A percentile compares a stretch with the other conserved stretches of the same genome.
Conservation (phyloP, 2,113 vertebrate genomes). For the Prinia subflava region DNA sequence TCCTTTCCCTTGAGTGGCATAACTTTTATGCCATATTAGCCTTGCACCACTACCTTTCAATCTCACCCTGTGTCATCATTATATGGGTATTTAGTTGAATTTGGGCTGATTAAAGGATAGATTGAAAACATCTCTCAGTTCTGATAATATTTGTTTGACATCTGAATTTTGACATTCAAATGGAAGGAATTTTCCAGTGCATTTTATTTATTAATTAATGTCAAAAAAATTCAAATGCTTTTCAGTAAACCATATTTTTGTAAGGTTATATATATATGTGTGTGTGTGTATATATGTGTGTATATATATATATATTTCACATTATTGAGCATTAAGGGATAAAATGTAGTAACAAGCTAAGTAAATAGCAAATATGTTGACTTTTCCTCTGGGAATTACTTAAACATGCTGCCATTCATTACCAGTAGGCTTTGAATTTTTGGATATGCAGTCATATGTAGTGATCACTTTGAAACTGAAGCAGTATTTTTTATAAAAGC, state of each 20-base stretch:
- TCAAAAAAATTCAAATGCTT: not conserved
- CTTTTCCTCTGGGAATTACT: not conserved
- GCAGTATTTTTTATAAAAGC: not conserved
- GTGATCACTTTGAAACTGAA: not conserved
- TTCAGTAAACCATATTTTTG: not conserved
- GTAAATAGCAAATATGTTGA: not conserved
- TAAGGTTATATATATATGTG: too few species aligned
- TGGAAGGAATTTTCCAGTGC: not conserved
- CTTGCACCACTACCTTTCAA: not conserved
- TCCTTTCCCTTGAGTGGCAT: not conserved
- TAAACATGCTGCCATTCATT: not conserved
- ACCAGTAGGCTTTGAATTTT: not conserved
- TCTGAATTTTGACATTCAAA: not conserved
- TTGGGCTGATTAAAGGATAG: not conserved
- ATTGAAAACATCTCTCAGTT: not conserved
- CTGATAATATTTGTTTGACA: not conserved
- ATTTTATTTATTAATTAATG: not conserved
- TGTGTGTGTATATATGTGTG: not conserved
- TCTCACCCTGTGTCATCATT: rapidly evolving
- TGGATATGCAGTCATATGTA: not conserved
- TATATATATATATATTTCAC: not conserved
- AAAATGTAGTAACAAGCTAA: not conserved
- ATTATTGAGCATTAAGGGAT: not conserved
- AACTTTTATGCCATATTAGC: not conserved
- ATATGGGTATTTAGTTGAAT: not conserved